A percentile compares a stretch with the other conserved stretches of the same genome.
phyloP scores from a whole-genome alignment of 2,113 vertebrate species.

The Dasyprocta punctata region DNA sequence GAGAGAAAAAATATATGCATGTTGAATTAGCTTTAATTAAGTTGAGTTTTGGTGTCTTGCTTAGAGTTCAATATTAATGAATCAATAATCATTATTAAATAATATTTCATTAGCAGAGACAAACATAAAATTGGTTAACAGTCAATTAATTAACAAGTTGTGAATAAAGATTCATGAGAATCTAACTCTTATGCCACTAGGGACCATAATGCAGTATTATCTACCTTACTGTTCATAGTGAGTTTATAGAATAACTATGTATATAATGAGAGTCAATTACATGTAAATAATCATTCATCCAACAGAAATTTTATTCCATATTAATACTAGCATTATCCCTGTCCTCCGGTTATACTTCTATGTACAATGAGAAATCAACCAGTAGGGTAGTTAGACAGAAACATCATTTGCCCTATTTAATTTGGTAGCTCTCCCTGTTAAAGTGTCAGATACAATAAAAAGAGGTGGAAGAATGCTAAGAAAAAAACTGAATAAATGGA shows the following conservation, averaged over 20 bases:
- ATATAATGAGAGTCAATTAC: not conserved
- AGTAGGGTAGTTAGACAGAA: fast-evolving
- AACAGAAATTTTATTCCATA: not conserved
- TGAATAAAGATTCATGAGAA: not conserved
- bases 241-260: not conserved
- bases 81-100: not conserved
- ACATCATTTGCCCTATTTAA: not conserved
- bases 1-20: not conserved
- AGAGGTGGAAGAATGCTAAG: not conserved
- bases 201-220: not conserved
- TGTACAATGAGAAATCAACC: not conserved
- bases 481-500: not conserved
- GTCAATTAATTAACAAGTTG: not conserved
- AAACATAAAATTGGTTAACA: not conserved
- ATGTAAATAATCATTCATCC: too few species aligned
- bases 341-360: not conserved
- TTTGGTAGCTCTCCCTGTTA: not conserved
- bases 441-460: not conserved
- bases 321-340: not conserved
- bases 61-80: not conserved
- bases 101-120: not conserved
- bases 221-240: fast-evolving
- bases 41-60: not conserved
- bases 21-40: not conserved
- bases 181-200: not conserved